Evolutionary conservation across 2,113 vertebrate genomes (phyloP).

Genomic region (Hippocampus zosterae): DNA sequence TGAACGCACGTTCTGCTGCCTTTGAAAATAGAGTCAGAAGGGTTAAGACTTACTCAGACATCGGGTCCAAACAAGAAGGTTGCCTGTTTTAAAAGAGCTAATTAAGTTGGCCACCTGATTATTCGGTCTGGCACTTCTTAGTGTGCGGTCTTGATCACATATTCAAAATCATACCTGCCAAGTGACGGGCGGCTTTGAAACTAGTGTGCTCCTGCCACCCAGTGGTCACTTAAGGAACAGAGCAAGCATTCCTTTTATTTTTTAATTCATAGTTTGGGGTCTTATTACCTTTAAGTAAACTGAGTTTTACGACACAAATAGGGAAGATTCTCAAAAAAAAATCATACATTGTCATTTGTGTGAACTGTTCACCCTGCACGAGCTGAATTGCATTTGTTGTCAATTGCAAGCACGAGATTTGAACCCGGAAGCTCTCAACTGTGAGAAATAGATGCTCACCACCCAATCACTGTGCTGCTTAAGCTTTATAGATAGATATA

Average conservation of each 20-base stretch:
- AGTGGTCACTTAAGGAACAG: slow-evolving; percentile 37
- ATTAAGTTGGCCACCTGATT: too few species aligned
- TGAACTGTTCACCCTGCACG: neutral
- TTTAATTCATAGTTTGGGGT: neutral
- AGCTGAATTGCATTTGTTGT: neutral
- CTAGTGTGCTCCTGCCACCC: slow-evolving; percentile 63
- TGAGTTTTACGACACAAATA: neutral
- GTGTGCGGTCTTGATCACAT: too few species aligned
- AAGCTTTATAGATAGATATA: too few species aligned
- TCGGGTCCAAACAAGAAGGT: too few species aligned
- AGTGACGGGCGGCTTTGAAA: neutral
- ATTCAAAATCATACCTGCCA: too few species aligned
- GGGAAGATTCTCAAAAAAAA: neutral
- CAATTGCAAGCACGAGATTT: neutral
- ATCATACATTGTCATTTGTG: neutral
- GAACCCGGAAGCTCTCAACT: neutral
- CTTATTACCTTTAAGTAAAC: neutral
- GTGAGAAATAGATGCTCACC: neutral
- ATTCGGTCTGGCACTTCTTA: too few species aligned
- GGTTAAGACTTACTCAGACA: too few species aligned
- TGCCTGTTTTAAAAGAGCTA: too few species aligned
- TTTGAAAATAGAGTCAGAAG: too few species aligned
- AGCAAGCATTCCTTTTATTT: neutral
- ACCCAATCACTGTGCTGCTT: neutral
- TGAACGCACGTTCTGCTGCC: too few species aligned